phyloP scores from a whole-genome alignment of 2,888 invertebrate species.

The Leptura quadrifasciata region DNA sequence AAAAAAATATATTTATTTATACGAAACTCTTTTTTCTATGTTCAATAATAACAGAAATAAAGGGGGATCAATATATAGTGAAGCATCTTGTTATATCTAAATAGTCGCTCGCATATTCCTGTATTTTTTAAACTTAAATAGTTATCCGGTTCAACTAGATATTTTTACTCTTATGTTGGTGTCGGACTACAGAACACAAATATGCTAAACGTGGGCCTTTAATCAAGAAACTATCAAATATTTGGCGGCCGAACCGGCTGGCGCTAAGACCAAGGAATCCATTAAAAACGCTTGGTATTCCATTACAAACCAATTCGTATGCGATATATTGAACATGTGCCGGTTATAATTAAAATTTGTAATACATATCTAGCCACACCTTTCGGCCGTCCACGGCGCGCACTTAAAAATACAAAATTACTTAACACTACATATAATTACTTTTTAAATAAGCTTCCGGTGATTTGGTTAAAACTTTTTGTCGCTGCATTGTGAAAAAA shows the following conservation, averaged over 20 bases:
- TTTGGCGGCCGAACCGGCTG: not conserved
- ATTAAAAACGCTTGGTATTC: not conserved
- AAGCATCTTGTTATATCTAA: too few relatives aligned
- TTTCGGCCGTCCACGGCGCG: not conserved
- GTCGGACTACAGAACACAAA: too few relatives aligned
- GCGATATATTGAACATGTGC: constrained; percentile 9
- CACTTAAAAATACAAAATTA: constrained; percentile 42
- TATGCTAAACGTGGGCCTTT: too few relatives aligned
- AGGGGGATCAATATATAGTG: too few relatives aligned
- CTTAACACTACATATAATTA: constrained; percentile 61
- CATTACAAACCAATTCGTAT: not conserved
- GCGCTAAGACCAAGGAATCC: not conserved
- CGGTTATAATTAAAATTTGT: constrained; percentile 29
- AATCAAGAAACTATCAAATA: not conserved
- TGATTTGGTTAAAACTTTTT: constrained; percentile 62
- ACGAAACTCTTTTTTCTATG: too few relatives aligned
- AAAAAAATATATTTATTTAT: too few relatives aligned
- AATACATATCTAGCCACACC: constrained; percentile 23
- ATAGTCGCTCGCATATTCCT: too few relatives aligned
- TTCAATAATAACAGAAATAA: too few relatives aligned
- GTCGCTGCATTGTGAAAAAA: constrained; percentile 63
- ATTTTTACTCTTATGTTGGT: too few relatives aligned
- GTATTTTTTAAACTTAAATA: too few relatives aligned
- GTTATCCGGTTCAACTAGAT: too few relatives aligned
- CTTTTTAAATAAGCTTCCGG: constrained; percentile 66